Conservation (phyloP, 64 coral and sea anemone genomes). For the Actinia equina region DNA sequence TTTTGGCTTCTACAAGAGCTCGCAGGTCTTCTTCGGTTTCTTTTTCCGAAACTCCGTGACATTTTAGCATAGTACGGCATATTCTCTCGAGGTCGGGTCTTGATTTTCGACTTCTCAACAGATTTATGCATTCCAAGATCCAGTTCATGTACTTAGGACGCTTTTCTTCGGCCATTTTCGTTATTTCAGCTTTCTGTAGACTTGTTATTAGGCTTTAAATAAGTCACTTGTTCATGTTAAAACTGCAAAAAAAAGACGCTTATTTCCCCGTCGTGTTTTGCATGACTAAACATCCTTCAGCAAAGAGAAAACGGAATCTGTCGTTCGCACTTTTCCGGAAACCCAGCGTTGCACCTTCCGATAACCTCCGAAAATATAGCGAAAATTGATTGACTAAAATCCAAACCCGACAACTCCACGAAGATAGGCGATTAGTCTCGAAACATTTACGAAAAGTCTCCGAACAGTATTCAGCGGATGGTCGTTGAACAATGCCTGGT, state of each 20-base stretch:
- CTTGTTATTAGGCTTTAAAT: neutral
- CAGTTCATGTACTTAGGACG: slow-evolving; percentile 97
- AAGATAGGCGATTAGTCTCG: neutral
- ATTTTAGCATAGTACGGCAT: slow-evolving; percentile 97
- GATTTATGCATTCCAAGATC: slow-evolving; percentile 96
- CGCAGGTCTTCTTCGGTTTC: slow-evolving; percentile 88
- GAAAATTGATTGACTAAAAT: neutral
- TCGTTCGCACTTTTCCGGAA: slow-evolving; percentile 2
- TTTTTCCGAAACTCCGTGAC: slow-evolving; percentile 91
- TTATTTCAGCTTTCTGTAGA: neutral
- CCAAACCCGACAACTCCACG: neutral
- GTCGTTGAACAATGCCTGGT: slow-evolving; percentile 11
- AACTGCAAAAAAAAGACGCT: neutral
- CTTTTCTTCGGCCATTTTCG: slow-evolving; percentile 50
- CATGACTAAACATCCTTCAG: slow-evolving; percentile 25
- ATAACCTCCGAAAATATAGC: neutral
- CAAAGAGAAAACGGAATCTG: slow-evolving; percentile 11
- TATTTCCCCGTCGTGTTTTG: slow-evolving; percentile 19
- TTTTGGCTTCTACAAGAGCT: slow-evolving; percentile 72
- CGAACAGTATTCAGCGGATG: neutral
- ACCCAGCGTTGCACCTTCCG: neutral
- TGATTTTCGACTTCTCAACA: slow-evolving; percentile 93
- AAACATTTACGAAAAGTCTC: neutral
- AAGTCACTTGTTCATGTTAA: neutral
- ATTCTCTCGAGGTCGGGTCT: slow-evolving; percentile 93